These are phyloP conservation scores for Danio albolineatus DNA, from an alignment of 2,797 vertebrate genomes.

Conservation along the genomic window DNA sequence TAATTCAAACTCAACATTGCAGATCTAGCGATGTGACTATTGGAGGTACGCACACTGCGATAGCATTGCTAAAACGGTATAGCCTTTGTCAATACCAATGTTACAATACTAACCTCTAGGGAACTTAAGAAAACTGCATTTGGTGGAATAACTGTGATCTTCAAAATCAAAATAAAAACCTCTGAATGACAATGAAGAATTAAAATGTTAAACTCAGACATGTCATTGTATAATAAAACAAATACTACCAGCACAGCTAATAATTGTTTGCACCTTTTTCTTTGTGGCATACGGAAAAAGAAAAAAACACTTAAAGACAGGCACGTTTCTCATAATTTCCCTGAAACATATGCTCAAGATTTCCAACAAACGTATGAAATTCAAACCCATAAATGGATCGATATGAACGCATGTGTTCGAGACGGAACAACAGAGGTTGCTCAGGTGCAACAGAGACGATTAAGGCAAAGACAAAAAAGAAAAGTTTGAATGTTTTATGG, in stretches of 20 bases:
- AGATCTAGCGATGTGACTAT: too few species aligned
- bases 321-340: not conserved
- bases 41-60: too few species aligned
- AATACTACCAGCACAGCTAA: not conserved
- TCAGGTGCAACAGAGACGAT: constrained; percentile 63
- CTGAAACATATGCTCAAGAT: constrained; percentile 35
- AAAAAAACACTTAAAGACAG: not conserved
- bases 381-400: constrained; percentile 9
- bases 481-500: constrained; percentile 76
- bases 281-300: not conserved
- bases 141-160: too few species aligned
- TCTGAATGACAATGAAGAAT: too few species aligned
- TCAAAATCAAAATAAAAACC: too few species aligned
- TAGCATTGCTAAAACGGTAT: too few species aligned
- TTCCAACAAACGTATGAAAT: constrained; percentile 19
- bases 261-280: not conserved
- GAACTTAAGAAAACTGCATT: too few species aligned
- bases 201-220: too few species aligned
- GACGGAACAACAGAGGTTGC: constrained; percentile 55
- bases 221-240: too few species aligned
- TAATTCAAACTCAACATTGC: too few species aligned
- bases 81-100: too few species aligned
- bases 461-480: constrained; percentile 76
- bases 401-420: constrained; percentile 12
- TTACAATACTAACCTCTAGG: too few species aligned